Base-by-base conservation (phyloP, 2,888 invertebrate species). In the Agrochola lychnidis region DNA sequence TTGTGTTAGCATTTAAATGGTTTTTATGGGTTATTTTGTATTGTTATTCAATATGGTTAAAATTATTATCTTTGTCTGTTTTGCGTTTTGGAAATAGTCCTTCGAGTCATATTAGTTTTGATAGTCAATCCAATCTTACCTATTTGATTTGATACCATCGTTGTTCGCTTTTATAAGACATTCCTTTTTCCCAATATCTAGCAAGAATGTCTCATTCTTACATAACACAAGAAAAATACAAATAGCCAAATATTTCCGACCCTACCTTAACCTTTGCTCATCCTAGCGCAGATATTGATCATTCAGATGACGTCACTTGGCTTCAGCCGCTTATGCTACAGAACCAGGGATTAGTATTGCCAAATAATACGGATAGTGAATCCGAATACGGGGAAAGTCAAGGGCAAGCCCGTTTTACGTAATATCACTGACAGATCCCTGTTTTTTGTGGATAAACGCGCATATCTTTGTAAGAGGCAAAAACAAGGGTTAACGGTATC, bases 231-330 rank as follows among this genome's bases (percentile, higher is more conserved):
- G 40, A 73, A 70, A 62, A 68, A 64, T 19, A 4, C 51, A 25
- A 67, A 73, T 74, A 74, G 19, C 40, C 36, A 45, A 78, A 78
- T 70, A 45, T 78, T 71, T 74, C 51, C 79, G 59, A 63, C 70
- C 72, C 68, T 74, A 83, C 56, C 70, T 79, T 83, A 79, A 82
- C 80, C 81, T 84, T 81, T 73, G 51, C 53, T 71, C 64, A 73
- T 81, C 73, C 62, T 68, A 61, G 57, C 72, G 59, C 9, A 68
- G 70, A 83, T 73, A 83, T 82, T 75, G 79, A 70, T 81, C 73
- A 69, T 70, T 64, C 61, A 57, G 63, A 56, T 79, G 71, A 72
- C 75, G 71, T 83, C 83, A 67, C 25, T 66, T 71, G 19, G 56
- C 25, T 51, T 64, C 70, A 70, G 72, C 64, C 68, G 63, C 75